Conservation (phyloP, 2,113 vertebrate species). For the Phocoena phocoena region DNA sequence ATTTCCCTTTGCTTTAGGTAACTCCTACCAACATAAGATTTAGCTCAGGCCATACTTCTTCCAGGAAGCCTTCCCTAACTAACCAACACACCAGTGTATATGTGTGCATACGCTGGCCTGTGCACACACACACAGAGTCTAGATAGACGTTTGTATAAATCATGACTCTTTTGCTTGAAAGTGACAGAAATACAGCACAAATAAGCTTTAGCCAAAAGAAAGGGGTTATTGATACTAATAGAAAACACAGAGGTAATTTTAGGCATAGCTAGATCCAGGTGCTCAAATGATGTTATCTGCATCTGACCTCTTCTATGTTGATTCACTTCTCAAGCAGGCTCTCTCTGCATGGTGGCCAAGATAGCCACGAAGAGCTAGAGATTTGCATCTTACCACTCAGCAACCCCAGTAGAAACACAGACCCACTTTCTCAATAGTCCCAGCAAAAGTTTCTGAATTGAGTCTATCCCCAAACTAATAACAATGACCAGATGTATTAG, state of each 20-base stretch:
- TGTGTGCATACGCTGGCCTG: not conserved
- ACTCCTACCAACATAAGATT: not conserved
- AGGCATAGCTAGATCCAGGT: conserved; percentile 1
- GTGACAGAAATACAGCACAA: conserved; percentile 21
- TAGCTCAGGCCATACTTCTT: not conserved
- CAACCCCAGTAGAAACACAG: conserved; percentile 28
- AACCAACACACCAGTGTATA: not conserved
- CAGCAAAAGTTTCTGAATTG: not conserved
- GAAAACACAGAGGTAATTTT: conserved; percentile 4
- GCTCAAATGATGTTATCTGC: conserved; percentile 25
- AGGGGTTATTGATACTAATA: not conserved
- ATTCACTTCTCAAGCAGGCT: conserved; percentile 31
- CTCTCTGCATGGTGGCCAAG: not conserved
- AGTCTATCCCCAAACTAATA: not conserved
- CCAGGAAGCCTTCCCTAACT: conserved; percentile 24
- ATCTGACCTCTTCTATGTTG: not conserved
- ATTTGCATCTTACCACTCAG: conserved; percentile 49
- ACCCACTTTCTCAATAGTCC: conserved; percentile 3
- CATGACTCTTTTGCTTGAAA: not conserved
- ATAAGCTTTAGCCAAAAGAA: not conserved
- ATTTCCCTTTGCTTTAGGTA: conserved; percentile 46
- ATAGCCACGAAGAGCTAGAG: not conserved
- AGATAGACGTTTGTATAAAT: not conserved
- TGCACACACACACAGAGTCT: not conserved
- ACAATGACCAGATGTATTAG: not conserved